These are phyloP conservation scores for Hyposoter didymator DNA, from an alignment of 2,888 invertebrate species.

Conservation along the genomic window DNA sequence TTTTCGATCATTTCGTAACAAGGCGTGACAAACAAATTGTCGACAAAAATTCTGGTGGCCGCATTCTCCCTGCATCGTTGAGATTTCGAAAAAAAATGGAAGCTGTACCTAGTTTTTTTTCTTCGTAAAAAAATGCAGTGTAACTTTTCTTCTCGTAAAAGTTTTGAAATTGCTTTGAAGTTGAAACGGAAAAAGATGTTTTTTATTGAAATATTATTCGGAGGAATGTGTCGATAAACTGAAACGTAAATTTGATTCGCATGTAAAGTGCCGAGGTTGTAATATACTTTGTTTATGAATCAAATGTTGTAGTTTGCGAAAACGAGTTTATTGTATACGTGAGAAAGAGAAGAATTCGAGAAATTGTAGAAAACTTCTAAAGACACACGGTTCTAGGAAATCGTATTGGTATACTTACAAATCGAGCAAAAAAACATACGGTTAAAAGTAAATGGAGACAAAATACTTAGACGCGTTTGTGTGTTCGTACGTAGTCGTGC, in stretches of 20 bases:
- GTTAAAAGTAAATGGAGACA: slow-evolving; percentile 30
- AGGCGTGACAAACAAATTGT: neutral
- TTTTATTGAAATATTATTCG: neutral
- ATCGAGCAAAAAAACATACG: slow-evolving; percentile 30
- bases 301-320: slow-evolving; percentile 16
- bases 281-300: slow-evolving; percentile 43
- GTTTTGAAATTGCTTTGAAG: neutral
- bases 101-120: too few relatives aligned
- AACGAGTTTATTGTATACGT: neutral
- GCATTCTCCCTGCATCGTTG: neutral
- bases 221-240: neutral
- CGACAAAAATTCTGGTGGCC: neutral
- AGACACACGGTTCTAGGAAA: slow-evolving; percentile 47
- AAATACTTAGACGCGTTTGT: slow-evolving; percentile 8
- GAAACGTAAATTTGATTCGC: slow-evolving; percentile 11
- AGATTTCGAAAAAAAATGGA: too few relatives aligned
- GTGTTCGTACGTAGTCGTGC: neutral
- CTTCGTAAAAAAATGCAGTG: too few relatives aligned
- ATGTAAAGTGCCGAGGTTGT: slow-evolving; percentile 44
- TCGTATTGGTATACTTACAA: slow-evolving; percentile 24
- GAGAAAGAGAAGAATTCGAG: slow-evolving; percentile 8
- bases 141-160: neutral
- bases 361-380: slow-evolving; percentile 25
- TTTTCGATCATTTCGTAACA: neutral
- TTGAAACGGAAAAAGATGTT: neutral